Evolutionary conservation across 2,888 invertebrate species (phyloP).

Genomic region (Cheiracanthium punctorium): DNA sequence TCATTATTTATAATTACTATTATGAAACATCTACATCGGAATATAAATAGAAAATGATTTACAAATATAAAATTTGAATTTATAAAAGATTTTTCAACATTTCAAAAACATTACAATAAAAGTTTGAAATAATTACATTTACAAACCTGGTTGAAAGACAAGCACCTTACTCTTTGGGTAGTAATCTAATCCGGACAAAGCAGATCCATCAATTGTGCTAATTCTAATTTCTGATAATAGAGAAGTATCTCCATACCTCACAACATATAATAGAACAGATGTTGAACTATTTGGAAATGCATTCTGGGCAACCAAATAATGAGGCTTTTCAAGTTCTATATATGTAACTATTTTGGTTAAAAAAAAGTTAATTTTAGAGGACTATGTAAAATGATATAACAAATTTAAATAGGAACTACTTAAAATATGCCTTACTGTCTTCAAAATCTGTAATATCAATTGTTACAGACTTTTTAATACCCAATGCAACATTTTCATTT

Average conservation of each 20-base stretch:
- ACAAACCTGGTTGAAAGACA: conserved; percentile 74
- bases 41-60: too few species aligned
- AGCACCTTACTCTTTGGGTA: conserved; percentile 75
- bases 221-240: conserved; percentile 74
- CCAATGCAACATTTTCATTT: conserved; percentile 72
- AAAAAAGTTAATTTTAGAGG: background rate
- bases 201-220: conserved; percentile 76
- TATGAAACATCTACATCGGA: too few species aligned
- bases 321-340: conserved; percentile 32
- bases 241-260: conserved; percentile 75
- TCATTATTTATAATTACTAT: too few species aligned
- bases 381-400: background rate
- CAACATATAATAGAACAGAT: conserved; percentile 68
- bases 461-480: conserved; percentile 73
- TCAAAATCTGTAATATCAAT: conserved; percentile 75
- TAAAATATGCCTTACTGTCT: conserved; percentile 73
- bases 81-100: too few species aligned
- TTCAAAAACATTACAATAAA: too few species aligned
- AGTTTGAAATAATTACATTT: too few species aligned
- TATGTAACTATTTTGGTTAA: conserved; percentile 23
- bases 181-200: conserved; percentile 76
- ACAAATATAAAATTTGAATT: too few species aligned
- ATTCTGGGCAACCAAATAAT: conserved; percentile 27
- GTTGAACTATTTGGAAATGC: conserved; percentile 30
- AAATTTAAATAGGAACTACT: conserved; percentile 3